Evolutionary conservation across 2,888 invertebrate species (phyloP).

Genomic region (Ophonus ardosiacus): DNA sequence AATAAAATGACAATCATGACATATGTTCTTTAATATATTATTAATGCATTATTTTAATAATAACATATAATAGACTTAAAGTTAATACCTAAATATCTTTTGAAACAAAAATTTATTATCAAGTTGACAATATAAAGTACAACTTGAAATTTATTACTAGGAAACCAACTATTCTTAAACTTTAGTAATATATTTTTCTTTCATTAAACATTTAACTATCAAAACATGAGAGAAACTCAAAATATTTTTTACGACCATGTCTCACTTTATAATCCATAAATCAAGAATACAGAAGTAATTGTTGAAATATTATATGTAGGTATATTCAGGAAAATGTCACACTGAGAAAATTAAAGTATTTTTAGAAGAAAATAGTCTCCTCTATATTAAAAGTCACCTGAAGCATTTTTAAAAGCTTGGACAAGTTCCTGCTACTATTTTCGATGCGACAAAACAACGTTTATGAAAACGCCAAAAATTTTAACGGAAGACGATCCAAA

Average conservation of each 20-base stretch:
- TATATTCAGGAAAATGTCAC: neutral
- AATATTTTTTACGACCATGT: too few species aligned
- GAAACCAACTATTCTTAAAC: neutral
- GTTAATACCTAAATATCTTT: too few species aligned
- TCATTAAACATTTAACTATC: neutral
- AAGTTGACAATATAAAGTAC: neutral
- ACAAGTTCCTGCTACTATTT: conserved; percentile 42
- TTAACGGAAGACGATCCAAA: neutral
- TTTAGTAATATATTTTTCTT: neutral
- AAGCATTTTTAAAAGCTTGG: conserved; percentile 42
- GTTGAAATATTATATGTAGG: neutral
- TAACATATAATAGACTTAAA: too few species aligned
- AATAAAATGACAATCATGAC: too few species aligned
- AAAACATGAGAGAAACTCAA: too few species aligned
- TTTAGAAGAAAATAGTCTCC: neutral
- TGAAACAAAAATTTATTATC: neutral
- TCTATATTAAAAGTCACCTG: conserved; percentile 12
- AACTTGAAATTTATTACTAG: neutral
- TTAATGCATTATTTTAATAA: too few species aligned
- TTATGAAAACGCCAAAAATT: neutral
- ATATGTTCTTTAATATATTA: too few species aligned
- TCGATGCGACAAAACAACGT: conserved; percentile 14
- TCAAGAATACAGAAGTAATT: neutral
- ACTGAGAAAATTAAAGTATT: neutral
- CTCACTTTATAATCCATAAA: too few species aligned